A percentile compares a stretch with the other conserved stretches of the same genome.
Conservation (phyloP, 2,113 vertebrate species). For the Boleophthalmus pectinirostris region DNA sequence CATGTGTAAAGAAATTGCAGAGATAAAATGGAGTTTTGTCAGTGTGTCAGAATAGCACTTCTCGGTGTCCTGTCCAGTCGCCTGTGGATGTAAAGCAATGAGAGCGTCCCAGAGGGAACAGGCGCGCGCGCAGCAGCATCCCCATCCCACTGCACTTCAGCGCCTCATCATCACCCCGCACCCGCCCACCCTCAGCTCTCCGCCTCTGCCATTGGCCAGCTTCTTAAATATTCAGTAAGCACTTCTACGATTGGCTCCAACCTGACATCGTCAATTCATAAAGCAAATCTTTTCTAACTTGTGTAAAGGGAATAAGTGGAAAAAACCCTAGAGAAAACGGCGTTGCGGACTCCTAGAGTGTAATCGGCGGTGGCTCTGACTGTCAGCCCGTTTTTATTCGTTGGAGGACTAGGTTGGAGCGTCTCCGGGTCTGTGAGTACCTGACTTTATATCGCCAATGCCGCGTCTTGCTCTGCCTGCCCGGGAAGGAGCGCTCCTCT, state of each 20-base stretch:
- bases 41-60: neutral
- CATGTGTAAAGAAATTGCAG: neutral
- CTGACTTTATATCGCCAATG: conserved; percentile 26
- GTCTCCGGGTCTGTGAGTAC: conserved; percentile 68
- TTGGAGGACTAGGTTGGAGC: conserved; percentile 58
- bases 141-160: conserved; percentile 31
- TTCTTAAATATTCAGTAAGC: conserved; percentile 57
- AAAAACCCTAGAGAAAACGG: conserved; percentile 61
- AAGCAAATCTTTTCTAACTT: conserved; percentile 78
- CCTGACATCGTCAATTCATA: conserved; percentile 69
- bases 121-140: conserved; percentile 23
- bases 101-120: conserved; percentile 18
- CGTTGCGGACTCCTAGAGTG: conserved; percentile 19
- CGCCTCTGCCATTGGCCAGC: conserved; percentile 56
- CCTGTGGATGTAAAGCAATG: conserved; percentile 20
- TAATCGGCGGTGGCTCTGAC: conserved; percentile 15
- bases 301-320: conserved; percentile 68
- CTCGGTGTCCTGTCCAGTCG: conserved; percentile 7
- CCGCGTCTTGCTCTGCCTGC: conserved; percentile 13
- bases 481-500: conserved; percentile 29
- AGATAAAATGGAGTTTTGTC: neutral
- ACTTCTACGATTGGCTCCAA: conserved; percentile 62
- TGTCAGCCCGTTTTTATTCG: conserved; percentile 20
- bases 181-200: conserved; percentile 45
- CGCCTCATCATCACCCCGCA: conserved; percentile 43